A percentile compares a stretch with the other conserved stretches of the same genome.
Conservation (phyloP, 2,797 vertebrate species). For the Macropodus opercularis region DNA sequence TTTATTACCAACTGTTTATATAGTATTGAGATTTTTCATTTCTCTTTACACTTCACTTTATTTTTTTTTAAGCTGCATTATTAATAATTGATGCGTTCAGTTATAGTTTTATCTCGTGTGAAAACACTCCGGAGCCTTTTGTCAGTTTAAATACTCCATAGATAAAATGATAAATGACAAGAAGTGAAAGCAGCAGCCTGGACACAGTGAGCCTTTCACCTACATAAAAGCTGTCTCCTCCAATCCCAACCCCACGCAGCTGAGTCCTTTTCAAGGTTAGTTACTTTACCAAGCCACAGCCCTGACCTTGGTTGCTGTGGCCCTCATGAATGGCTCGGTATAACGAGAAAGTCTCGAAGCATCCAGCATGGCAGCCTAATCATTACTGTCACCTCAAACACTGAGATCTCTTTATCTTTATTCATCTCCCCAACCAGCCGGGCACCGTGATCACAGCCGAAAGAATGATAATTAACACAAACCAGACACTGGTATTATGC, state of each 20-base stretch:
- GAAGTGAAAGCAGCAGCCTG: not conserved
- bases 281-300: constrained; percentile 5
- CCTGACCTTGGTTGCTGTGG: constrained; percentile 37
- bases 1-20: too few relatives aligned
- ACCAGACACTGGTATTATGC: constrained; percentile 71
- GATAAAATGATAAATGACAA: not conserved
- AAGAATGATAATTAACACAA: constrained; percentile 79
- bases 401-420: constrained; percentile 55
- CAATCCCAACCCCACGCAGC: constrained; percentile 13
- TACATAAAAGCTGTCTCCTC: constrained; percentile 17
- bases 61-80: not conserved
- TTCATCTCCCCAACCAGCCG: constrained; percentile 39
- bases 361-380: constrained; percentile 27
- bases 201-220: constrained; percentile 13
- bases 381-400: constrained; percentile 50
- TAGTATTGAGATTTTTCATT: not conserved
- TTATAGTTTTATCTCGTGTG: not conserved
- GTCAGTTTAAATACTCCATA: not conserved
- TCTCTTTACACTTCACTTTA: not conserved
- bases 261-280: constrained; percentile 40
- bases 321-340: constrained; percentile 15
- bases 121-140: not conserved
- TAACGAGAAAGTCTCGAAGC: constrained; percentile 26
- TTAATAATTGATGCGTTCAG: not conserved
- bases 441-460: constrained; percentile 54